Conservation (phyloP, 1,140 invertebrate species). For the Tetraneura akinire region DNA sequence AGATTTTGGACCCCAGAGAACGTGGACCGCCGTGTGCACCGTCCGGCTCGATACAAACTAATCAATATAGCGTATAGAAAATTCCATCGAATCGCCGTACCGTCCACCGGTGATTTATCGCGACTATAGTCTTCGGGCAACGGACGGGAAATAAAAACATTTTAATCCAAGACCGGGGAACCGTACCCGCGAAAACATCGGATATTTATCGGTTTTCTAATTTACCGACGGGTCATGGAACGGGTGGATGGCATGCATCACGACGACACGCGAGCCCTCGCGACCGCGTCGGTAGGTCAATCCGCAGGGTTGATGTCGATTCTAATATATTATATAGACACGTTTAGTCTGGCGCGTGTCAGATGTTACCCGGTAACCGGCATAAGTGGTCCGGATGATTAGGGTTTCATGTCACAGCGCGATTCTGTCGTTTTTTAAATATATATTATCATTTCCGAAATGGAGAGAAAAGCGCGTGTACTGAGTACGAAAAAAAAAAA, state of each 20-base stretch:
- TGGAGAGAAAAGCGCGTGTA: too few species aligned
- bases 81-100: slow-evolving; percentile 15
- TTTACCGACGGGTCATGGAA: slow-evolving; percentile 12
- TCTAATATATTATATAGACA: too few species aligned
- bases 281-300: not conserved
- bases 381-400: too few species aligned
- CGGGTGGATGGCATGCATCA: not conserved
- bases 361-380: too few species aligned
- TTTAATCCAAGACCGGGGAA: slow-evolving; percentile 12
- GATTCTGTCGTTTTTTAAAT: too few species aligned
- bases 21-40: not conserved
- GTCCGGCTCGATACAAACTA: slow-evolving; percentile 17
- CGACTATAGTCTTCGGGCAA: too few species aligned
- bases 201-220: slow-evolving; percentile 31
- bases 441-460: too few species aligned
- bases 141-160: not conserved
- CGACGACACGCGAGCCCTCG: not conserved
- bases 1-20: slow-evolving; percentile 23
- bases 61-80: slow-evolving; percentile 18
- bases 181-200: not conserved
- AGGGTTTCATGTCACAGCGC: too few species aligned
- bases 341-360: too few species aligned
- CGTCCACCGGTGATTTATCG: slow-evolving; percentile 13
- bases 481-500: too few species aligned
- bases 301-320: too few species aligned